Evolutionary conservation across 2,888 invertebrate species (phyloP).

Genomic region (Allophyes oxyacanthae): DNA sequence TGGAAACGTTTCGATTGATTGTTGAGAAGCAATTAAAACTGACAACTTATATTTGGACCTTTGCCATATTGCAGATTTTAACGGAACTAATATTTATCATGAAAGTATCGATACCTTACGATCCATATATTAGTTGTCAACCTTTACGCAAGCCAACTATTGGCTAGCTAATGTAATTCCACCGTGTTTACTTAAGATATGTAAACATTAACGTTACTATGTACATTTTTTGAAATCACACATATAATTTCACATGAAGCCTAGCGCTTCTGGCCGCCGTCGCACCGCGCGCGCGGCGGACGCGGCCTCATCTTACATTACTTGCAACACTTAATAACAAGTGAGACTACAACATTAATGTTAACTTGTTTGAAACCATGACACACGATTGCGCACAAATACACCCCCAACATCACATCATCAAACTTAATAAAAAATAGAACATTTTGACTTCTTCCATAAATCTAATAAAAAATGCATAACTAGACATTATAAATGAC

Average conservation of each 20-base stretch:
- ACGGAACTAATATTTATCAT: no score
- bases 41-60: no score
- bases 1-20: no score
- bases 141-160: neutral
- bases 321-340: slow-evolving; percentile 5
- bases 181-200: slow-evolving; percentile 14
- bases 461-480: slow-evolving; percentile 27
- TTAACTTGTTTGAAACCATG: neutral
- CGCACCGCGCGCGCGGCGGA: no score
- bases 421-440: slow-evolving; percentile 1
- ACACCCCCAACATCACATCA: slow-evolving; percentile 1
- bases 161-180: slow-evolving; percentile 21
- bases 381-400: neutral
- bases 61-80: no score
- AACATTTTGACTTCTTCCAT: slow-evolving; percentile 23
- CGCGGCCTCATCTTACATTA: neutral
- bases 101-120: no score
- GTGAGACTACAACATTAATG: neutral
- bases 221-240: slow-evolving; percentile 24
- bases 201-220: neutral
- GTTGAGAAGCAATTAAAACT: no score
- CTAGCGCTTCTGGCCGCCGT: slow-evolving; percentile 7
- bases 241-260: neutral
- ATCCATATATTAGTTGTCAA: no score
- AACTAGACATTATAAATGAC: slow-evolving; percentile 22